A percentile compares a stretch with the other conserved stretches of the same genome.
Evolutionary conservation across 35 echinoderm and acorn worm genomes (phyloP).

Genomic region (Acanthaster planci): DNA sequence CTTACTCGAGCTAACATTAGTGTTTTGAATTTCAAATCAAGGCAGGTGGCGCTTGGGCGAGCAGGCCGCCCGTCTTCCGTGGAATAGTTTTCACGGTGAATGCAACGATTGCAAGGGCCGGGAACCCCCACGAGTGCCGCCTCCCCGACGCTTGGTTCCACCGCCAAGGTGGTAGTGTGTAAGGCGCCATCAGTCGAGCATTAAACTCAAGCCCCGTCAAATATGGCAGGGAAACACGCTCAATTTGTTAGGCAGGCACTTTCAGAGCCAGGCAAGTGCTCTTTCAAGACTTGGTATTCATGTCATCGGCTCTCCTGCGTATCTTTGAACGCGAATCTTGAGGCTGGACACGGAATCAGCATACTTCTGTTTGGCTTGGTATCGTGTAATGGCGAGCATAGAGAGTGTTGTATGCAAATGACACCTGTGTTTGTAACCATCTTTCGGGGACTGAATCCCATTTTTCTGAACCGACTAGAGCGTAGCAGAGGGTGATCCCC

Average conservation of each 20-base stretch:
- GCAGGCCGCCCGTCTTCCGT: not conserved
- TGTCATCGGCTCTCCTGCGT: too few relatives aligned
- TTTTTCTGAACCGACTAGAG: too few relatives aligned
- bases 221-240: not conserved
- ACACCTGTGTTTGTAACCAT: too few relatives aligned
- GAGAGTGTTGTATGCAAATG: too few relatives aligned
- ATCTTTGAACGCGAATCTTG: too few relatives aligned
- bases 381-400: too few relatives aligned
- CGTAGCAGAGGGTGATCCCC: too few relatives aligned
- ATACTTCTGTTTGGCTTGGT: too few relatives aligned
- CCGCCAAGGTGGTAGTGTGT: not conserved
- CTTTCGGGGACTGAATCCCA: too few relatives aligned
- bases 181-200: not conserved
- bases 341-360: too few relatives aligned
- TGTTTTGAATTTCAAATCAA: slow-evolving; percentile 12
- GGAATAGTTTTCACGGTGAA: slow-evolving; percentile 11
- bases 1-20: not conserved
- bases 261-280: not conserved
- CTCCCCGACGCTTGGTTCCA: not conserved
- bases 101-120: not conserved
- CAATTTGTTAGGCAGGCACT: slow-evolving; percentile 13
- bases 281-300: too few relatives aligned
- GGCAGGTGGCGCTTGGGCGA: slow-evolving; percentile 17
- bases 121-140: not conserved
- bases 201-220: slow-evolving; percentile 1